Evolutionary conservation across 2,797 vertebrate species (phyloP).

Genomic region (Ceyx erithaca): DNA sequence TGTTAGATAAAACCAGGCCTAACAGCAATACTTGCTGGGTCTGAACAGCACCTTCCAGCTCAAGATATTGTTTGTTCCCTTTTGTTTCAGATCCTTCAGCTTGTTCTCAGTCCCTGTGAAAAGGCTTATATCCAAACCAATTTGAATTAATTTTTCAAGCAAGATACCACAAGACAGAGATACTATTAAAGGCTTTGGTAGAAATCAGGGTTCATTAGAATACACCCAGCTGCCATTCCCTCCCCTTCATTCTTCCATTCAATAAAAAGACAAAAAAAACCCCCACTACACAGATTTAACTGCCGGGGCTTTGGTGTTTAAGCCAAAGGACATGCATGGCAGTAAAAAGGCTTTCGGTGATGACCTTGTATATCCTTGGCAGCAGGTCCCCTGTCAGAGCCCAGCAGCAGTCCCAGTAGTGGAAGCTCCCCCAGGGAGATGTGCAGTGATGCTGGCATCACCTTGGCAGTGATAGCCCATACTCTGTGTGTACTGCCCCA

Average conservation of each 20-base stretch:
- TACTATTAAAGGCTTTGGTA: constrained; percentile 61
- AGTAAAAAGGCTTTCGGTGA: background rate
- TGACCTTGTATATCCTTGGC: background rate
- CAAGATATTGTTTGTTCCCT: constrained; percentile 50
- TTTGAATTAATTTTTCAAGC: constrained; percentile 65
- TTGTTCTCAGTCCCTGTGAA: constrained; percentile 33
- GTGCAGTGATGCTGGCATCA: rapidly evolving
- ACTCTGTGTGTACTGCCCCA: rapidly evolving
- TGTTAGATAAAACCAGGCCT: constrained; percentile 60
- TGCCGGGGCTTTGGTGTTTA: constrained; percentile 17
- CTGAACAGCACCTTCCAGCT: constrained; percentile 34
- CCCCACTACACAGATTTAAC: background rate
- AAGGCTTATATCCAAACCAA: constrained; percentile 52
- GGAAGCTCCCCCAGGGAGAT: background rate
- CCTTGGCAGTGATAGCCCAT: background rate
- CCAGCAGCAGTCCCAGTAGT: rapidly evolving
- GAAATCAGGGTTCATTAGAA: constrained; percentile 54
- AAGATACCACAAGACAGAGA: constrained; percentile 27
- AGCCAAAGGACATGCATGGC: background rate
- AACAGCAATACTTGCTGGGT: constrained; percentile 15
- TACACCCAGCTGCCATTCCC: constrained; percentile 1
- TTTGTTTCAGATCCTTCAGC: constrained; percentile 57
- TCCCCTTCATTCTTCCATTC: constrained; percentile 31
- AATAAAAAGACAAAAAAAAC: constrained; percentile 36
- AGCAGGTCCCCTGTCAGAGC: background rate